Evolutionary conservation across 2,888 invertebrate species (phyloP).

Genomic region (Drosophila fulvimacula): DNA sequence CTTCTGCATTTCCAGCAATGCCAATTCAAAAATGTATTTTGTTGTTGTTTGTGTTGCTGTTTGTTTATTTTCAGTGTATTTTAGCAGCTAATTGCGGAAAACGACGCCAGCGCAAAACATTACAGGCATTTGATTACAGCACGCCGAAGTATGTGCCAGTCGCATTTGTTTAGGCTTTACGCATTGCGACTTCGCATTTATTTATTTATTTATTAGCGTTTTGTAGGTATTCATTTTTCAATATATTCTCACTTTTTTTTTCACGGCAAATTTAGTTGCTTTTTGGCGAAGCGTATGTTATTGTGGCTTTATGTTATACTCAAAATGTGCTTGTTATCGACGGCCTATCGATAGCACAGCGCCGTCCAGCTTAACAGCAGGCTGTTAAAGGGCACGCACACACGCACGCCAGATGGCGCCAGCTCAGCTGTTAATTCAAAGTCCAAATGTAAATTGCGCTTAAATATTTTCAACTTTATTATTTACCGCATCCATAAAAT

Average conservation of each 20-base stretch:
- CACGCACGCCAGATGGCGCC: slow-evolving; percentile 19
- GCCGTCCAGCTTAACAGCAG: slow-evolving; percentile 7
- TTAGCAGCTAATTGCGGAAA: slow-evolving; percentile 21
- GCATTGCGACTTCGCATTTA: slow-evolving; percentile 33
- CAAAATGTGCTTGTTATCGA: slow-evolving; percentile 39
- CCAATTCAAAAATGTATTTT: slow-evolving; percentile 9
- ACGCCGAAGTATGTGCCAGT: slow-evolving; percentile 3
- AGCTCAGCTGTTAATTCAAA: not conserved
- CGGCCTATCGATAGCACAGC: slow-evolving; percentile 10
- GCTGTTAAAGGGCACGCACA: not conserved
- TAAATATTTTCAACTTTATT: too few relatives aligned
- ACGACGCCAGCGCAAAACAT: slow-evolving; percentile 13
- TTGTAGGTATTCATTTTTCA: slow-evolving; percentile 52
- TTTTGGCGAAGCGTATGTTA: slow-evolving; percentile 39
- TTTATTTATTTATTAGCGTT: slow-evolving; percentile 44
- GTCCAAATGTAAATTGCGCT: not conserved
- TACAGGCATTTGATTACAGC: not conserved
- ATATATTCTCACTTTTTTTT: slow-evolving; percentile 34
- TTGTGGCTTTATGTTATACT: slow-evolving; percentile 45
- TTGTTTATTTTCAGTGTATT: slow-evolving; percentile 48
- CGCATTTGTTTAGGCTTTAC: slow-evolving; percentile 11
- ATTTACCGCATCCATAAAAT: too few relatives aligned
- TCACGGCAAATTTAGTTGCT: slow-evolving; percentile 49
- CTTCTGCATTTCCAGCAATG: not conserved
- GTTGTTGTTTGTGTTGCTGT: slow-evolving; percentile 32